phyloP scores from a whole-genome alignment of 2,113 vertebrate species.

The Oriolus oriolus region DNA sequence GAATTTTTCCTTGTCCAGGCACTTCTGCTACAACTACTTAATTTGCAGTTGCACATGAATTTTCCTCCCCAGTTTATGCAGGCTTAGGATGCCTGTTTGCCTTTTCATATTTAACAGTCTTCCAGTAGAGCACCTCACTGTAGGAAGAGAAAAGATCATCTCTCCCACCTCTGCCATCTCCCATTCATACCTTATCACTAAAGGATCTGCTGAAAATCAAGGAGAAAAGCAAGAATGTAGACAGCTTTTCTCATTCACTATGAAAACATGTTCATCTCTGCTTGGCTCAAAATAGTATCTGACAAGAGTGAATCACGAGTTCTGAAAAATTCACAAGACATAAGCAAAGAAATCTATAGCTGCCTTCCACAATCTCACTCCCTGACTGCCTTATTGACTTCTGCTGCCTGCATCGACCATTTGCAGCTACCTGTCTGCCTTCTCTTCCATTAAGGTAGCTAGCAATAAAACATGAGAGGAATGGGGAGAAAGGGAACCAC shows the following conservation, averaged over 20 bases:
- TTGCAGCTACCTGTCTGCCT: slow-evolving; percentile 42
- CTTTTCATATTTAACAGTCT: background rate
- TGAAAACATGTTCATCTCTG: slow-evolving; percentile 62
- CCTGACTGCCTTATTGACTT: slow-evolving; percentile 70
- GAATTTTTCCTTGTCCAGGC: background rate
- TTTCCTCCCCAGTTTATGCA: background rate
- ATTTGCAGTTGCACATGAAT: background rate
- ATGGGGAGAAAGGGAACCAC: background rate
- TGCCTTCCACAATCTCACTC: slow-evolving; percentile 71
- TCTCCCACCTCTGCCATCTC: background rate
- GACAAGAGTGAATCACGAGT: slow-evolving; percentile 70
- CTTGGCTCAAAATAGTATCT: slow-evolving; percentile 68
- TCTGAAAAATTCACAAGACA: slow-evolving; percentile 73
- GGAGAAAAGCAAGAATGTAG: slow-evolving; percentile 15
- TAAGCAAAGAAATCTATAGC: slow-evolving; percentile 73
- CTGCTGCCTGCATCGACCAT: slow-evolving; percentile 53
- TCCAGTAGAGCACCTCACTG: background rate
- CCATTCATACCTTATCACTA: background rate
- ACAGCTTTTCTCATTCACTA: slow-evolving; percentile 39
- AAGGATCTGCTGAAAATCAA: background rate
- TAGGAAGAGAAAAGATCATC: background rate
- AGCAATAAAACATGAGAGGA: background rate
- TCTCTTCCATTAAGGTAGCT: slow-evolving; percentile 43
- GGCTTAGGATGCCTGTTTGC: background rate
- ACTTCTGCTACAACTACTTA: background rate